Evolutionary conservation across 2,113 vertebrate species (phyloP), one percentile per base, ranked within the genome.

Genomic region (Pluvianellus socialis): DNA sequence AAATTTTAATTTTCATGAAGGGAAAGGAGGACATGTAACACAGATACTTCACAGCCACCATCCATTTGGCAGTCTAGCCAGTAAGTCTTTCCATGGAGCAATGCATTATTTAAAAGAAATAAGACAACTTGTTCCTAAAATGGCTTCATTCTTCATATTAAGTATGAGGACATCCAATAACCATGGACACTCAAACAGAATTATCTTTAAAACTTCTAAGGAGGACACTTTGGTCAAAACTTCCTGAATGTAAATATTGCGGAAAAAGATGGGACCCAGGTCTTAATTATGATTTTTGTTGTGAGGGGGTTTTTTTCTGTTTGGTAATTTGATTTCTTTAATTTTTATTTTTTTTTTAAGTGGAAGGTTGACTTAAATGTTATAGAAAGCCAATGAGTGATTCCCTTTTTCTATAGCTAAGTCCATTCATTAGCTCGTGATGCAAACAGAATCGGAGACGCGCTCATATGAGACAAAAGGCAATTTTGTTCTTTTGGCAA

Each of bases 241-340:
- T 55, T 73, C 30, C 12, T 52, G 35, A 66, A 68, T n/a, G 4
- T 42, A 63, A 75, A 52, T 35, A 7, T 35, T 82, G 12, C 17
- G 19, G 47, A 63, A 82, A 59, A 88, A 71, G 18, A 16, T 32
- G 1, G 2, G 16, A 71, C 4, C 1, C 24, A 23, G 13, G 18
- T 33, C 35, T 71, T 52, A 84, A 40, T 35, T 42, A 18, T 5
- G 4, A 5, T 4, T 45, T 93, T 72, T 72, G 22, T 32, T 32
- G 7, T 58, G 7, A 7, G 38, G 38, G 1, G 0, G 4, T 47
- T 23, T n/a, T 30, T 44, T 53, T 38, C 3, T 0, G 5, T 45
- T 22, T 45, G 1, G 7, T 68, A 40, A 53, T 63, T 79, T 32
- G 5, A 35, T 38, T 42, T 56, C 18, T 47, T 1, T 33, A 27